Percentiles rank a stretch among this genome's conserved stretches.
Evolutionary conservation across 2,113 vertebrate species (phyloP).

Genomic region (Pygoscelis adeliae): DNA sequence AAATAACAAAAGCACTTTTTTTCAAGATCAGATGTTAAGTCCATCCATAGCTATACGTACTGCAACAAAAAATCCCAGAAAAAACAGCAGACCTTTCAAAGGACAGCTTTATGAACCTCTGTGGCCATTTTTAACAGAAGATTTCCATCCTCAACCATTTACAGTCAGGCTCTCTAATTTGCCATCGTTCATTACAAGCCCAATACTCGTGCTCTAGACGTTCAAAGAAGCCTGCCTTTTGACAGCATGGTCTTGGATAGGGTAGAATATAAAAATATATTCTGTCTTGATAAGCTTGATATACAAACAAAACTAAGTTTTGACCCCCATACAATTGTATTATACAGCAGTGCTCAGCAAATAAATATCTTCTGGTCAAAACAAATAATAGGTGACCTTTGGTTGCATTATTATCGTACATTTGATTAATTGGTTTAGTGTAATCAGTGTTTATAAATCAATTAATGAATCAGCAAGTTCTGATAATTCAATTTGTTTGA

Average conservation of each 20-base stretch:
- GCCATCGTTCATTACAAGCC: neutral
- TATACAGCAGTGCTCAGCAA: neutral
- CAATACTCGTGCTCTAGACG: neutral
- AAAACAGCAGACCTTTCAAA: neutral
- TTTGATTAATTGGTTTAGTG: neutral
- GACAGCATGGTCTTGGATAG: neutral
- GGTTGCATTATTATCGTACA: neutral
- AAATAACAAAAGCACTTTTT: neutral
- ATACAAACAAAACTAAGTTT: neutral
- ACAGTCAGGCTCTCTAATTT: neutral
- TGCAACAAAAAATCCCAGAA: neutral
- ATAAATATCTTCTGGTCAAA: neutral
- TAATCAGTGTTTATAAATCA: neutral
- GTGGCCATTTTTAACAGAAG: neutral
- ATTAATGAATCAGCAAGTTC: neutral
- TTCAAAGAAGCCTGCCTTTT: neutral
- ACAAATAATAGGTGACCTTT: neutral
- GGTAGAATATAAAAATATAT: neutral
- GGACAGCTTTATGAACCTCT: neutral
- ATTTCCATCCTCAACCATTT: neutral
- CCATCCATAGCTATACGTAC: accelerated
- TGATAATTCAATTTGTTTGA: neutral
- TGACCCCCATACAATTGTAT: neutral
- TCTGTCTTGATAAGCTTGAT: neutral
- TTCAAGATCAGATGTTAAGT: neutral